Evolutionary conservation across 2,113 vertebrate genomes (phyloP).

Genomic region (Raja brachyura): DNA sequence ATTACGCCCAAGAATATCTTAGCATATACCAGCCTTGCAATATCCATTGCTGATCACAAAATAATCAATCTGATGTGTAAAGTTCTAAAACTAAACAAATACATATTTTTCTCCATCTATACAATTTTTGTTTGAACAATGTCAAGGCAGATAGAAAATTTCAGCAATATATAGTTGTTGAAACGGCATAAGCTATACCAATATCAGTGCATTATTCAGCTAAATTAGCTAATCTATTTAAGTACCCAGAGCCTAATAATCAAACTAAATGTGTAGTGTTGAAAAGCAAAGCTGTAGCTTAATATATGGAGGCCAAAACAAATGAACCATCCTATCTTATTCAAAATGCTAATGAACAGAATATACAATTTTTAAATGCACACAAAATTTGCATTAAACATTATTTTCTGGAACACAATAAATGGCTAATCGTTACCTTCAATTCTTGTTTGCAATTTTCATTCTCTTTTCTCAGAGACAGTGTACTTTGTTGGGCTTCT

Average conservation of each 20-base stretch:
- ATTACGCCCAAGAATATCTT: neutral
- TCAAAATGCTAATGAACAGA: neutral
- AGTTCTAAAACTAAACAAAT: neutral
- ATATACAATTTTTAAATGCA: neutral
- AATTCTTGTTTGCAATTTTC: slow-evolving; percentile 64
- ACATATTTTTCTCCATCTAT: neutral
- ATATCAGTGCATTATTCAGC: neutral
- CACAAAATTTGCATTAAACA: neutral
- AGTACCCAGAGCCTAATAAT: neutral
- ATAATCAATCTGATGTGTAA: neutral
- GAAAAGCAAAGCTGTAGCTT: neutral
- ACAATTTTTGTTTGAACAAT: neutral
- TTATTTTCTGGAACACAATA: neutral
- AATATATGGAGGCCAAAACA: neutral
- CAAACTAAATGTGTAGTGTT: neutral
- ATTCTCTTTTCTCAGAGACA: slow-evolving; percentile 71
- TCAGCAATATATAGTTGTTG: neutral
- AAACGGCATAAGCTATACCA: neutral
- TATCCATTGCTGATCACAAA: neutral
- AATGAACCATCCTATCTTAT: neutral
- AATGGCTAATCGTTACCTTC: slow-evolving; percentile 51
- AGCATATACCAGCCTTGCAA: neutral
- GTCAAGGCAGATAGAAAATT: neutral
- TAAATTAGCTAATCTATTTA: neutral
- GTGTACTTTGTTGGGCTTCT: slow-evolving; percentile 77